phyloP scores from a whole-genome alignment of 2,113 vertebrate species.

The Patagioenas fasciata region DNA sequence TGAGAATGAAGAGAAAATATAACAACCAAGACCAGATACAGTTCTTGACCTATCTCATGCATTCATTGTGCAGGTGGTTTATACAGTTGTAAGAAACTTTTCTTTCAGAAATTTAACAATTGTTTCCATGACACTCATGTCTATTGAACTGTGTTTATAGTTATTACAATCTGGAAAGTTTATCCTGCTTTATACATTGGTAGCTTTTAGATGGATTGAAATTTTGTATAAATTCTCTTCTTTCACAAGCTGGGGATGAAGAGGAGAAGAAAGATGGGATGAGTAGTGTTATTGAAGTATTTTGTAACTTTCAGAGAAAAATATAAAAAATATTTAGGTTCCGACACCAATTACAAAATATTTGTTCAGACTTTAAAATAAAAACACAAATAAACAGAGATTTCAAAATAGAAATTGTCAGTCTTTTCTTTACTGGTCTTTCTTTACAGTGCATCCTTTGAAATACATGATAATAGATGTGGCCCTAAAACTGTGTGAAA shows the following conservation, averaged over 20 bases:
- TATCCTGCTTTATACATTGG: constrained; percentile 52
- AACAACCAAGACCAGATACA: constrained; percentile 23
- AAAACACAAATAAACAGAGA: background rate
- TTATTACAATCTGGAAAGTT: constrained; percentile 55
- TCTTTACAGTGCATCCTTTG: background rate
- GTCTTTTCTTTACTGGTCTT: background rate
- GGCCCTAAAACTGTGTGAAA: background rate
- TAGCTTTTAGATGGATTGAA: constrained; percentile 58
- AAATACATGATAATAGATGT: background rate
- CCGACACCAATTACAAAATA: background rate
- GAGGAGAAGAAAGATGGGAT: background rate
- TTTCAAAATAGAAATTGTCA: background rate
- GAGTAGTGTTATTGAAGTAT: background rate
- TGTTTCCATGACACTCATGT: constrained; percentile 51
- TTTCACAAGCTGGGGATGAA: background rate
- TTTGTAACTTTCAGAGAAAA: background rate
- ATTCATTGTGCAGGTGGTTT: constrained; percentile 47
- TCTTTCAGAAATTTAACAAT: constrained; percentile 60
- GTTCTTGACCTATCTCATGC: constrained; percentile 24
- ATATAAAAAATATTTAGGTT: background rate
- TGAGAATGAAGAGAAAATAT: constrained; percentile 38
- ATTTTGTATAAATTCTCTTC: constrained; percentile 1
- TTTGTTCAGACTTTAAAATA: background rate
- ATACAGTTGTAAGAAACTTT: constrained; percentile 58
- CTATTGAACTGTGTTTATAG: constrained; percentile 61